Base-by-base conservation (phyloP, 1,140 invertebrate species). In the Megalonaias nervosa region DNA sequence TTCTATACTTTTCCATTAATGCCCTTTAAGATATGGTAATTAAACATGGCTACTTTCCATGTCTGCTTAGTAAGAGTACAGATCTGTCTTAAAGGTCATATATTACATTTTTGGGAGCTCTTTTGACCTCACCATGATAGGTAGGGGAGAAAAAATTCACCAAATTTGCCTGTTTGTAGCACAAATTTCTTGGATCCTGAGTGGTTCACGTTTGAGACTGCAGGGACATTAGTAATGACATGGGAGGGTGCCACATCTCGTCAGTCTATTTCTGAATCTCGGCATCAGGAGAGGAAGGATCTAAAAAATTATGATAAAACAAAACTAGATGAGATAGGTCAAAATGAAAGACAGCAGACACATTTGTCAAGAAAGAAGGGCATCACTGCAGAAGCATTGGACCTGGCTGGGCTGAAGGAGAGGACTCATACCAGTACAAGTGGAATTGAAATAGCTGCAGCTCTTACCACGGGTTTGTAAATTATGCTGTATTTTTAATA, bases 141-240 rank as follows among this genome's bases (percentile, higher is more conserved):
- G 38, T 48, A 48, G 6, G 4, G 4, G 9, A 31, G 26, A 48
- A 48, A 48, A 48, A 48, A 11, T 48, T 48, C 11, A 48, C 38
- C 6, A 11, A 11, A 48, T 48, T 48, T 48, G 2, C 38, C 11
- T 48, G 17, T 73, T 81, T 79, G 15, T 76, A 90, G 89, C 62
- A 90, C 86, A 16, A 82, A 85, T 56, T 88, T 86, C 80, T 66
- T 90, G 57, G 88, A 90, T 71, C 85, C 84, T 17, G 89, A 90
- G 75, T 90, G 89, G 89, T 90, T 90, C 78, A 85, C 87, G 11
- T 85, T 89, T 82, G 89, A 90, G 78, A 90, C 88, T 56, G 83
- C 88, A 66, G 88, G 89, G 60, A 88, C 87, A 16, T 67, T 90
- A 61, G 77, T 90, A 26, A 85, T 90, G 23, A 86, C 85, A n/a